Evolutionary conservation across 2,797 vertebrate genomes (phyloP), one percentile per base, ranked within the genome.

Genomic region (Luscinia luscinia): DNA sequence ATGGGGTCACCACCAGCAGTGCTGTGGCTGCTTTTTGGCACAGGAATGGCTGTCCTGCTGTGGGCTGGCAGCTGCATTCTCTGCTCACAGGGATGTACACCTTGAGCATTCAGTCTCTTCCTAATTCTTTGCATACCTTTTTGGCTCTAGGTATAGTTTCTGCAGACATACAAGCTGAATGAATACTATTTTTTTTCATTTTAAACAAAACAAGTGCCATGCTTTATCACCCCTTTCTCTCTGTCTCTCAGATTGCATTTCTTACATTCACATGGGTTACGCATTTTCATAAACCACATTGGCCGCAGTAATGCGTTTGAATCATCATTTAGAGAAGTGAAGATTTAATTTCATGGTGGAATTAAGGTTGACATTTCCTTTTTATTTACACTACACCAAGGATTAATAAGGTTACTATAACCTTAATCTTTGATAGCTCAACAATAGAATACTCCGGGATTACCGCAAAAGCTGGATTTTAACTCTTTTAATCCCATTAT

Each of bases 401-500:
- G 96, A 97, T 97, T 97, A 97, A 96, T 97, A 97, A 97, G 97
- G 96, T 97, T 97, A 96, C 86, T 87, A 85, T 96, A 98, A 96
- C 94, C 96, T 97, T 97, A 94, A 96, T 97, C 96, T 98, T 97
- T 95, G 96, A 96, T 88, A 87, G 96, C 87, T 96, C 95, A 90
- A 97, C 92, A 62, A 96, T 89, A 75, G 94, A 95, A 76, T 89
- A 91, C 82, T 91, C 96, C 0, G 2, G 95, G 95, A 97, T 95
- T 87, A 94, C 93, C 61, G 84, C 94, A 97, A 97, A 88, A 97
- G 77, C 78, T 94, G 95, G 89, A 96, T 96, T 97, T 97, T 97
- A 97, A 97, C 96, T 90, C 95, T 97, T 97, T 95, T 96, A 97
- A 97, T 97, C 95, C 86, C 90, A 74, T 95, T 98, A 96, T 89